These are phyloP conservation scores for Sander lucioperca DNA, from an alignment of 2,113 vertebrate species.

Conservation along the genomic window DNA sequence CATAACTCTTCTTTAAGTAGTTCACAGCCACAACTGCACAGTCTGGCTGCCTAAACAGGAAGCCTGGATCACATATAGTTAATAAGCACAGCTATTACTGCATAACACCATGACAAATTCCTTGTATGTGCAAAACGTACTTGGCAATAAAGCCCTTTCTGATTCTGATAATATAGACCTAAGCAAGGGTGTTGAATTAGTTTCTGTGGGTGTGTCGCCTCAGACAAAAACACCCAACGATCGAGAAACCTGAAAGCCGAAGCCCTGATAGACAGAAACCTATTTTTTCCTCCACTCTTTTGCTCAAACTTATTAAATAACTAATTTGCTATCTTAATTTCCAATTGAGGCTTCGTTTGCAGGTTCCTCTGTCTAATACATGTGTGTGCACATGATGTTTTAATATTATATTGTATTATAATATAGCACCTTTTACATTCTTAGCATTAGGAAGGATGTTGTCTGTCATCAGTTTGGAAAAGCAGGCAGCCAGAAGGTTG, in stretches of 20 bases:
- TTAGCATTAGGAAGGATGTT: conserved; percentile 87
- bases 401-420: neutral
- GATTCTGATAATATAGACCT: neutral
- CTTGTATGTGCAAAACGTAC: too few relatives aligned
- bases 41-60: conserved; percentile 81
- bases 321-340: too few relatives aligned
- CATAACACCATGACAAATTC: too few relatives aligned
- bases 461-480: conserved; percentile 87
- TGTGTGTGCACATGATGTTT: neutral
- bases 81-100: neutral
- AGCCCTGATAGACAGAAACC: neutral
- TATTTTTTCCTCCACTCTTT: too few relatives aligned
- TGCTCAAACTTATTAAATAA: too few relatives aligned
- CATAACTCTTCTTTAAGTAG: conserved; percentile 86
- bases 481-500: conserved; percentile 84
- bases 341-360: neutral
- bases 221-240: neutral
- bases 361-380: neutral
- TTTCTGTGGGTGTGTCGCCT: neutral
- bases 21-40: conserved; percentile 67
- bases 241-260: neutral
- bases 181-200: neutral
- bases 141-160: too few relatives aligned
- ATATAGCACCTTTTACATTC: conserved; percentile 86
- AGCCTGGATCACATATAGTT: conserved; percentile 77